Conservation (phyloP, 1,140 invertebrate genomes). For the Mactra quadrangularis region DNA sequence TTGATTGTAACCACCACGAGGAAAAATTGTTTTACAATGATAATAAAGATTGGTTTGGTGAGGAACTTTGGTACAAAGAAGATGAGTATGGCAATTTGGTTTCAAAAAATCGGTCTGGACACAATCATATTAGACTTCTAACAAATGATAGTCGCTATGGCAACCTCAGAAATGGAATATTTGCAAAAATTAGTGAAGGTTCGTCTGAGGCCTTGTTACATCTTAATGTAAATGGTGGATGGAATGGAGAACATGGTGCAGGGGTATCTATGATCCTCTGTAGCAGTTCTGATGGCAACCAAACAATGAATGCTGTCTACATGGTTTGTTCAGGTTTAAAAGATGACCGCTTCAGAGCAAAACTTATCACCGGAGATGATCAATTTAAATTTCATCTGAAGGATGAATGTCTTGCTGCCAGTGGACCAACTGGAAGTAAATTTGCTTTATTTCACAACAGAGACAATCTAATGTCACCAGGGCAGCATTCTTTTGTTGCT, state of each 20-base stretch:
- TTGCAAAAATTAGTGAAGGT: constrained; percentile 44
- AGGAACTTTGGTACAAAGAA: constrained; percentile 46
- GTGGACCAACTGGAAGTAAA: constrained; percentile 41
- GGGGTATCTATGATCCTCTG: constrained; percentile 67
- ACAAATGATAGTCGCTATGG: constrained; percentile 67
- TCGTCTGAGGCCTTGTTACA: constrained; percentile 7
- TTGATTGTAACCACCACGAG: constrained; percentile 70
- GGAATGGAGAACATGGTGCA: constrained; percentile 44
- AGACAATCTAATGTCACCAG: constrained; percentile 33
- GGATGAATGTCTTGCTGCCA: constrained; percentile 39
- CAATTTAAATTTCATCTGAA: constrained; percentile 65
- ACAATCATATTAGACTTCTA: constrained; percentile 66
- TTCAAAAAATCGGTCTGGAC: constrained; percentile 66
- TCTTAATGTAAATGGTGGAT: constrained; percentile 64
- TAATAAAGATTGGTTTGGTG: constrained; percentile 69
- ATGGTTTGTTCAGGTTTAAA: constrained; percentile 67
- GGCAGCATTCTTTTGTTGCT: not conserved
- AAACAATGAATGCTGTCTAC: constrained; percentile 52
- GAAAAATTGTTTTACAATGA: constrained; percentile 45
- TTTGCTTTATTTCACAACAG: constrained; percentile 71
- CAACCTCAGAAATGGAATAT: constrained; percentile 66
- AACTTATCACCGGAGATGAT: constrained; percentile 67
- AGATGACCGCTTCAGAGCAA: constrained; percentile 59
- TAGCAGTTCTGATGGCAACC: constrained; percentile 42
- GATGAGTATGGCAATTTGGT: constrained; percentile 69